phyloP scores from a whole-genome alignment of 1,140 invertebrate genomes.

The Aphelinus certus region DNA sequence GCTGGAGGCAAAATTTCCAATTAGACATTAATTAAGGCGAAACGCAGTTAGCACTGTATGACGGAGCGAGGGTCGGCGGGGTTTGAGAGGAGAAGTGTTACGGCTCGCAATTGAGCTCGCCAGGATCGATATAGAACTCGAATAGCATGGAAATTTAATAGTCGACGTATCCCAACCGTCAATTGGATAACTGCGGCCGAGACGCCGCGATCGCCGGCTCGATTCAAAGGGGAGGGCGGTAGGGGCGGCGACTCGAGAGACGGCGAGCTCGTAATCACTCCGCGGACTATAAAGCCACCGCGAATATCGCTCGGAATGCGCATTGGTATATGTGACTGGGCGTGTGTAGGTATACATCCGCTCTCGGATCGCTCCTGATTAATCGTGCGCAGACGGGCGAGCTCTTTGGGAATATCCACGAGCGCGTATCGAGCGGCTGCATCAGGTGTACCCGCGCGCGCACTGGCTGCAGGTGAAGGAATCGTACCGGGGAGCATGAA shows the following conservation, averaged over 20 bases:
- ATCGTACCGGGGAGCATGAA: too few relatives aligned
- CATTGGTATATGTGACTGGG: too few relatives aligned
- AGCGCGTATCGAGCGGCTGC: too few relatives aligned
- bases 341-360: too few relatives aligned
- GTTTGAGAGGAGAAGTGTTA: too few relatives aligned
- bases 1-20: constrained; percentile 43
- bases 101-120: too few relatives aligned
- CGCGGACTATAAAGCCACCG: too few relatives aligned
- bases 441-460: too few relatives aligned
- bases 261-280: too few relatives aligned
- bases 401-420: constrained; percentile 10
- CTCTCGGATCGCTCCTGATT: constrained; percentile 14
- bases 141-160: constrained; percentile 55
- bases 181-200: constrained; percentile 54
- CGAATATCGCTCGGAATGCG: too few relatives aligned
- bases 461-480: too few relatives aligned
- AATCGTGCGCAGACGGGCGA: constrained; percentile 34
- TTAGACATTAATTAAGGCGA: constrained; percentile 54
- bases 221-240: constrained; percentile 43
- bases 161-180: constrained; percentile 45
- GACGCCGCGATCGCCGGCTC: constrained; percentile 29
- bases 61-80: neutral
- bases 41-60: constrained; percentile 43
- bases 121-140: constrained; percentile 4
- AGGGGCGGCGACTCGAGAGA: too few relatives aligned